Evolutionary conservation across 2,113 vertebrate genomes (phyloP), one percentile per base, ranked within the genome.

Genomic region (Smithornis capensis): DNA sequence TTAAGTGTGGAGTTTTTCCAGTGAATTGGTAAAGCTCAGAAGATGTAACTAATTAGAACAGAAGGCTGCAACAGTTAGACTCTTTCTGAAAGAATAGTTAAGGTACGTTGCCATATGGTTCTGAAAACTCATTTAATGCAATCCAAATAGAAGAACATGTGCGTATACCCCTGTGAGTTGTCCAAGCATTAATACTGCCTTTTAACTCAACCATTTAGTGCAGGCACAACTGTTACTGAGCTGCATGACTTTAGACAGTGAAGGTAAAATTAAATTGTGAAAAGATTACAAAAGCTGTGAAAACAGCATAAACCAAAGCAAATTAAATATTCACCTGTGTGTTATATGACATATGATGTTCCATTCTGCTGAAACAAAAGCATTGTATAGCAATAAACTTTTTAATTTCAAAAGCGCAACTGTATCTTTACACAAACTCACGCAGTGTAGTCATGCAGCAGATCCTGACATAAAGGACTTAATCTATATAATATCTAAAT

Each of bases 1-100:
- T 91, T 95, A 94, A 94, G 73, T 10, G 8, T 47, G 75, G 25
- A 67, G 40, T 86, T 97, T 95, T 93, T 74, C 87, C 76, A 89
- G 67, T 45, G 92, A 94, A 93, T 63, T 80, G 74, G 87, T 92
- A 83, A 88, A 97, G 84, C 95, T 96, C 91, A 91, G 82, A 96
- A 94, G 65, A 83, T 93, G 91, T 69, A 93, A 83, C 87, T 95
- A 97, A 97, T 96, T 92, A 96, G 92, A 97, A 96, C 70, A 96
- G 90, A 97, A 96, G 83, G 67, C 80, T 91, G 91, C 93, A 97
- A 97, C 86, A 96, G 91, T 92, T 74, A 89, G 91, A 90, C 68
- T 93, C 31, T 95, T 95, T 96, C 77, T 81, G 94, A 96, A 94
- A 96, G 93, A 96, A 94, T 38, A 93, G 90, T 95, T 96, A 68